Evolutionary conservation across 2,113 vertebrate genomes (phyloP).

Genomic region (Verasper variegatus): DNA sequence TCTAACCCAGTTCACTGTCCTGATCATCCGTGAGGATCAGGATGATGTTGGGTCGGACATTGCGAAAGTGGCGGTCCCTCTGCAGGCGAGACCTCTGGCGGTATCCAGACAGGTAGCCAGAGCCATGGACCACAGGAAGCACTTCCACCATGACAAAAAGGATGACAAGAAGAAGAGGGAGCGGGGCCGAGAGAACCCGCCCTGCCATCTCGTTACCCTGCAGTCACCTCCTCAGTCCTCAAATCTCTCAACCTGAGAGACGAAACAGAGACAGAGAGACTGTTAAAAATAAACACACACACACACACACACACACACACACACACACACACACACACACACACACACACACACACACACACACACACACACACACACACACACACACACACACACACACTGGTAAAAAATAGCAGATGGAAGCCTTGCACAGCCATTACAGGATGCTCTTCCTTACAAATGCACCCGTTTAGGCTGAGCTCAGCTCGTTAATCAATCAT

Average conservation of each 20-base stretch:
- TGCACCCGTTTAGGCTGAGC: constrained; percentile 74
- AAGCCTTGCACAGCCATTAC: constrained; percentile 69
- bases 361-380: constrained; percentile 19
- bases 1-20: constrained; percentile 95
- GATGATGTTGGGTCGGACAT: constrained; percentile 96
- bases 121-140: constrained; percentile 78
- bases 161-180: constrained; percentile 73
- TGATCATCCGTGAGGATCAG: constrained; percentile 97
- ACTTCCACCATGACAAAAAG: constrained; percentile 59
- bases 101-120: constrained; percentile 87
- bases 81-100: constrained; percentile 90
- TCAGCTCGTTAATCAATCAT: constrained; percentile 84
- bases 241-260: constrained; percentile 55
- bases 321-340: no score
- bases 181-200: constrained; percentile 76
- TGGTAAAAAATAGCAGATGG: constrained; percentile 63
- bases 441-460: constrained; percentile 72
- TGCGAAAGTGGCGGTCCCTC: constrained; percentile 87
- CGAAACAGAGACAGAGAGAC: constrained; percentile 25
- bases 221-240: constrained; percentile 45
- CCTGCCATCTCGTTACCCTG: constrained; percentile 71
- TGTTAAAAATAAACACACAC: constrained; percentile 27
- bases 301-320: constrained; percentile 23
- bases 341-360: constrained; percentile 4
- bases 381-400: constrained; percentile 21